Base-by-base conservation (phyloP, 2,113 vertebrate genomes). In the Junco hyemalis region DNA sequence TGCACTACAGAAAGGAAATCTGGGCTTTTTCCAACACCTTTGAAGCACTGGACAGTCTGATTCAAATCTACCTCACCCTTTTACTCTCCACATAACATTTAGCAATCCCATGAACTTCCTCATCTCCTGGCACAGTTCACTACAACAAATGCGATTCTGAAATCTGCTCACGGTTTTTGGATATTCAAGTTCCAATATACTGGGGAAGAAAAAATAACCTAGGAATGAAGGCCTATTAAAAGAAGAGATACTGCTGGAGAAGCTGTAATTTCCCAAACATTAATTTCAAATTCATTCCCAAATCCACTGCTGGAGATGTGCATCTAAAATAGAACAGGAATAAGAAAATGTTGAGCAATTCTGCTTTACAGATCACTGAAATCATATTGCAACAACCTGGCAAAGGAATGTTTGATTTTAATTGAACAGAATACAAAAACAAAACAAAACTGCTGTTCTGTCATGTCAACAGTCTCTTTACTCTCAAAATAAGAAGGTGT, bases 401-500 rank as follows among this genome's bases (percentile, higher is more conserved):
- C 20, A 40, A 25, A 69, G n/a, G 31, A 65, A 9, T 29, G 44
- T 21, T 65, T 56, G 23, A 23, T 60, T 92, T 82, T 22, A 76
- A 54, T 7, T 26, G 36, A 82, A 28, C 24, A 76, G 14, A 82
- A 60, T 25, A 56, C 26, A 4, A 66, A 84, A 73, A 14, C 19
- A 48, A 79, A 71, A 47, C 17, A 64, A 29, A 54, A 59, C 16
- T 19, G n/a, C 28, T 12, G 13, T 1, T 22, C 11, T 16, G 25
- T n/a, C 80, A 60, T 0, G 6, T 22, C n/a, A 78, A 57, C 11
- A 25, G 36, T 9, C 40, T 77, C 40, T 48, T 63, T 45, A 48
- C 21, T 73, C 50, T 65, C 68, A 91, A 0, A 0, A 21, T n/a
- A 40, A 53, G 19, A 4, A 71, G 42, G 23, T 9, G 3, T 28